phyloP scores from a whole-genome alignment of 2,113 vertebrate genomes.

The Varanus salvator region DNA sequence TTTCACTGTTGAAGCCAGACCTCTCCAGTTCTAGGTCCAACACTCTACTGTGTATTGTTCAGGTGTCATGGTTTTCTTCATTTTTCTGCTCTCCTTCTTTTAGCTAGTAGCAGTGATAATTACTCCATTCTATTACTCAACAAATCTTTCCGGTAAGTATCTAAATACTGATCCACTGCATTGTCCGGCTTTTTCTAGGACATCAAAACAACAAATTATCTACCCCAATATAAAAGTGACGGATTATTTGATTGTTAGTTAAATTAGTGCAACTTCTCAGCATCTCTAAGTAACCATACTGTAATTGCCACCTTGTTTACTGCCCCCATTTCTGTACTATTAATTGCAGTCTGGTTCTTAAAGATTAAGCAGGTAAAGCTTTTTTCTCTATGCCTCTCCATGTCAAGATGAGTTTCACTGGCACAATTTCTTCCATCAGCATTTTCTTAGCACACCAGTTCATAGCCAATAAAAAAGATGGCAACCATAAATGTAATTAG shows the following conservation, averaged over 20 bases:
- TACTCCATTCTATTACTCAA: constrained; percentile 32
- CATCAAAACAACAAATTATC: constrained; percentile 21
- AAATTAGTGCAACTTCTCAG: constrained; percentile 16
- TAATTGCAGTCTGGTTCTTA: neutral
- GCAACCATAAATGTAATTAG: constrained; percentile 1
- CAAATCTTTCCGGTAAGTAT: neutral
- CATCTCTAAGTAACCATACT: constrained; percentile 28
- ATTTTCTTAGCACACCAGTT: neutral
- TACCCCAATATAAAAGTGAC: constrained; percentile 14
- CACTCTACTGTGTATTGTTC: neutral
- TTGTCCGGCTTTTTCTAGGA: neutral
- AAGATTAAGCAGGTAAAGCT: neutral
- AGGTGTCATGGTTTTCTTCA: neutral
- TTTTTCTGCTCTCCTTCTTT: neutral
- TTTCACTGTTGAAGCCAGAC: too few relatives aligned
- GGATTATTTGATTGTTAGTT: neutral
- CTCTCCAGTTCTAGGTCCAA: neutral
- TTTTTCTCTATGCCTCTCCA: neutral
- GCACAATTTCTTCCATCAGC: neutral
- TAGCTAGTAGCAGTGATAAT: neutral
- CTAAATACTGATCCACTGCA: neutral
- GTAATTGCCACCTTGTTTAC: neutral
- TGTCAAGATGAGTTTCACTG: neutral
- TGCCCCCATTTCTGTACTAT: neutral
- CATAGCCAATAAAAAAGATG: neutral